Base-by-base conservation (phyloP, 2,888 invertebrate species). In the Harpalus rufipes region DNA sequence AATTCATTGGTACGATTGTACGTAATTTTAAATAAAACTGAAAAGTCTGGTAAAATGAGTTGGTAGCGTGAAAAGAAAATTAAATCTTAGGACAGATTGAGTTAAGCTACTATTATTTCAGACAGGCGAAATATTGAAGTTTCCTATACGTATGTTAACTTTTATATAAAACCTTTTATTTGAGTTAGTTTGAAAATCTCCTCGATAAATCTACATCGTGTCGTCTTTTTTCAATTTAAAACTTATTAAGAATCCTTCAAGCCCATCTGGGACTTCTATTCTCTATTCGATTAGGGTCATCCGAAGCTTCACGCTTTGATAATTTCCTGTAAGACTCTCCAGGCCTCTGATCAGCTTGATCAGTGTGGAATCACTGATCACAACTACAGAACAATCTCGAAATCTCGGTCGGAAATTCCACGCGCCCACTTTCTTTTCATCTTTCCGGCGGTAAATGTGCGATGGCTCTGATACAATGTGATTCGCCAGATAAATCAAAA, bases 401-500 rank as follows among this genome's bases (percentile, higher is more conserved):
- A 65, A 32, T 65, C 39, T 65, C 65, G 32, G 39, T 65, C 25
- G 65, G 65, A 65, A 65, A 65, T 65, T 65, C 65, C 39, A 7
- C 25, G 32, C 65, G 65, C 32, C 25, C 65, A 68, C 68, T 68
- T 68, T 68, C 68, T 68, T 68, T 39, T 68, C 68, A 68, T 68
- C 39, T 68, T 68, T 39, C 68, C 39, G 63, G 63, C 63, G 80
- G 80, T 63, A 61, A 61, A 63, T 63, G 79, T 63, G 81, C 68
- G 65, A 51, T 51, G 81, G 63, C 25, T 58, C 32, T n/a, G 41
- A 80, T 81, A 81, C 81, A 81, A 81, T 81, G 81, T 81, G 81
- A 81, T 81, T 61, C 81, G 14, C 44, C 65, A 65, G 21, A 81
- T 81, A 81, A 81, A 81, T 81, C 81, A 81, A 81, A 81, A 65